A percentile compares a stretch with the other conserved stretches of the same genome.
Conservation (phyloP, 2,888 invertebrate species). For the Synergus gifuensis region DNA sequence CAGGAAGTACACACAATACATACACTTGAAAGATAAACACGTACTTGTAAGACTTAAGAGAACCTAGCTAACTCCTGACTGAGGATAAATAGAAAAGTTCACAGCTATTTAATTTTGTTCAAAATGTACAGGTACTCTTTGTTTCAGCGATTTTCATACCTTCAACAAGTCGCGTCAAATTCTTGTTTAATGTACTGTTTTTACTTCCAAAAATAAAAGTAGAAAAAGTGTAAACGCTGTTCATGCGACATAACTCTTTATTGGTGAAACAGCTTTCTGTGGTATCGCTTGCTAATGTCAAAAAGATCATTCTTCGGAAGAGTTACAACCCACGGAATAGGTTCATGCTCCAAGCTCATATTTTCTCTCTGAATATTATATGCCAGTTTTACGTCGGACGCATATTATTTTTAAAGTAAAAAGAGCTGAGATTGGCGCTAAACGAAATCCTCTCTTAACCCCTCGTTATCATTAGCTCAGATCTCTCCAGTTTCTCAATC, state of each 20-base stretch:
- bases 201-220: no score
- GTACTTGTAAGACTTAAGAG: not conserved
- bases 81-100: not conserved
- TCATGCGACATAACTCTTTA: no score
- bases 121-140: no score
- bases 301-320: not conserved
- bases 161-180: no score
- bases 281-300: not conserved
- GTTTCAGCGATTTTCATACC: no score
- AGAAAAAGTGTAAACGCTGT: no score
- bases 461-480: slow-evolving; percentile 44
- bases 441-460: slow-evolving; percentile 45
- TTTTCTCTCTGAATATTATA: not conserved
- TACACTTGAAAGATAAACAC: not conserved
- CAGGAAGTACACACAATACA: not conserved
- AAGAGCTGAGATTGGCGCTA: slow-evolving; percentile 4
- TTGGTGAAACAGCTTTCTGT: no score
- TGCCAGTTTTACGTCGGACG: not conserved
- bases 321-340: not conserved
- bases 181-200: no score
- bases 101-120: no score
- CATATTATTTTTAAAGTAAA: slow-evolving; percentile 5
- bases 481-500: not conserved
- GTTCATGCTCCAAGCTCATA: not conserved
- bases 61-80: not conserved